These are phyloP conservation scores for Reinhardtius hippoglossoides DNA, from an alignment of 2,113 vertebrate species.

Conservation along the genomic window DNA sequence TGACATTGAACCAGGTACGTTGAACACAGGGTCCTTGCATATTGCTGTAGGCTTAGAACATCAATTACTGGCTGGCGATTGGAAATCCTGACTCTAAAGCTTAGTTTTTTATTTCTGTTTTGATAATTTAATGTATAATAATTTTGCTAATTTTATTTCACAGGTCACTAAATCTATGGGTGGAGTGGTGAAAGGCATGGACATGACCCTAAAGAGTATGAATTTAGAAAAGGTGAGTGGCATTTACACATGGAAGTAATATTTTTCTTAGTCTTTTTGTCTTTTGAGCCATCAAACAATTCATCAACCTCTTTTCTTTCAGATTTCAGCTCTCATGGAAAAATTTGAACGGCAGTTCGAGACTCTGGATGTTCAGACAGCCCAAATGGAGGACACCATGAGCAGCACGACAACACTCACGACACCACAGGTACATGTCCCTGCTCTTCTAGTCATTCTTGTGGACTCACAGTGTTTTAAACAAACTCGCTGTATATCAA, in stretches of 20 bases:
- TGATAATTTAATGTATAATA: background rate
- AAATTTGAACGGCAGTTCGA: slow-evolving; percentile 98
- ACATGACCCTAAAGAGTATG: slow-evolving; percentile 92
- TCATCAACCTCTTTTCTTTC: background rate
- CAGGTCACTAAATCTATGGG: slow-evolving; percentile 98
- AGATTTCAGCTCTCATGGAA: slow-evolving; percentile 95
- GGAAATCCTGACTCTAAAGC: background rate
- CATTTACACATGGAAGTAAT: background rate
- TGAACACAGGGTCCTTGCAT: background rate
- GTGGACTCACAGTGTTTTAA: background rate
- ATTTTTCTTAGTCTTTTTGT: background rate
- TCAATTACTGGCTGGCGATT: background rate
- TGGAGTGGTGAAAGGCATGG: slow-evolving; percentile 98
- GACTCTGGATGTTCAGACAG: slow-evolving; percentile 93
- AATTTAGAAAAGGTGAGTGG: slow-evolving; percentile 93
- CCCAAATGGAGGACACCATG: slow-evolving; percentile 98
- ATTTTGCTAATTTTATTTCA: slow-evolving; percentile 18
- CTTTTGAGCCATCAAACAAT: background rate
- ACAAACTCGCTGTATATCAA: background rate
- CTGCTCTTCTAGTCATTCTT: background rate
- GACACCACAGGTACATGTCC: slow-evolving; percentile 88
- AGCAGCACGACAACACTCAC: slow-evolving; percentile 96
- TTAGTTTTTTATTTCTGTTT: slow-evolving; percentile 17
- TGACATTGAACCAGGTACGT: slow-evolving; percentile 96
- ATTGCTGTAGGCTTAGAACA: background rate